phyloP scores from a whole-genome alignment of 2,888 invertebrate genomes.

The Lasioglossum pauxillum region DNA sequence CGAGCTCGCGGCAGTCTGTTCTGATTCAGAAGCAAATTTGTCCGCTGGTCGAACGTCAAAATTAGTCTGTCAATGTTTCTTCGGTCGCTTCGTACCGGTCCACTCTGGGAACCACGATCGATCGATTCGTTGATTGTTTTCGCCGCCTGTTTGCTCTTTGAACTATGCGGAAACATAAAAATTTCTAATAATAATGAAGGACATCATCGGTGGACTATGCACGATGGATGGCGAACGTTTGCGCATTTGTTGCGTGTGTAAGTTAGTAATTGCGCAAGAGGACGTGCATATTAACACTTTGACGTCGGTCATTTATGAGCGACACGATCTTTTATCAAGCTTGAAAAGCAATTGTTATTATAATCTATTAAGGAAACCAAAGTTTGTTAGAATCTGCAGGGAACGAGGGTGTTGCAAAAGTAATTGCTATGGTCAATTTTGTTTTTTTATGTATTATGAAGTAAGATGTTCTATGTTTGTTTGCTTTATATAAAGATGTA shows the following conservation, averaged over 20 bases:
- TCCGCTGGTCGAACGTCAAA: slow-evolving; percentile 31
- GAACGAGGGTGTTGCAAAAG: no score
- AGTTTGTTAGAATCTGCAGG: not conserved
- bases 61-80: slow-evolving; percentile 42
- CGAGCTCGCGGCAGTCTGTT: not conserved
- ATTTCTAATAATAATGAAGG: not conserved
- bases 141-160: not conserved
- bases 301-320: not conserved
- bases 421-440: no score
- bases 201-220: not conserved
- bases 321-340: not conserved
- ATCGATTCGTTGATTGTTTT: slow-evolving; percentile 1
- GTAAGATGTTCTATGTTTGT: no score
- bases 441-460: no score
- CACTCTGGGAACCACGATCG: not conserved
- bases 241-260: not conserved
- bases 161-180: not conserved
- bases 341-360: not conserved
- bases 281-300: not conserved
- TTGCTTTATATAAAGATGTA: no score
- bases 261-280: not conserved
- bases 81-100: not conserved
- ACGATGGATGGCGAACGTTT: not conserved
- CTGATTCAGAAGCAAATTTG: slow-evolving; percentile 20
- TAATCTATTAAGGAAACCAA: not conserved